A percentile compares a stretch with the other conserved stretches of the same genome.
Evolutionary conservation across 35 echinoderm and acorn worm genomes (phyloP).

Genomic region (Apostichopus californicus): DNA sequence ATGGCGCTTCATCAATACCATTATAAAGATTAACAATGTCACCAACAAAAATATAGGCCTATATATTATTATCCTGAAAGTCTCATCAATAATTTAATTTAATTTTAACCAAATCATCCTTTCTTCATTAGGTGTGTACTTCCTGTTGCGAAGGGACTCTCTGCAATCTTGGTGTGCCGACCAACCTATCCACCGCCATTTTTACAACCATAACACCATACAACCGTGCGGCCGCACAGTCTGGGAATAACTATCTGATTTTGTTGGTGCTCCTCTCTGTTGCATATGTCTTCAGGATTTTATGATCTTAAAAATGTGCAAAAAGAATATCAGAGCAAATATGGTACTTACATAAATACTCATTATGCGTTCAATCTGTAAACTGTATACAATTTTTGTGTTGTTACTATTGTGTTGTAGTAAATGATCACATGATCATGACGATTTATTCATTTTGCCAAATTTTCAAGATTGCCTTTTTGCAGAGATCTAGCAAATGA

Average conservation of each 20-base stretch:
- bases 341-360: not conserved
- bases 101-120: too few species aligned
- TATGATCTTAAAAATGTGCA: not conserved
- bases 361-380: not conserved
- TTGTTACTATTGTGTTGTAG: too few species aligned
- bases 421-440: too few species aligned
- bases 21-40: too few species aligned
- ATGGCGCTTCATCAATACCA: too few species aligned
- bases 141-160: conserved; percentile 84
- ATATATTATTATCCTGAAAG: too few species aligned
- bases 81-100: too few species aligned
- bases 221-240: conserved; percentile 36
- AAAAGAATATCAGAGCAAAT: not conserved
- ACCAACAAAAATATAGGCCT: too few species aligned
- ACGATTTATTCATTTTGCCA: too few species aligned
- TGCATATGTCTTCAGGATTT: conserved; percentile 52
- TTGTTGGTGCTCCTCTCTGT: not conserved
- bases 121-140: conserved; percentile 65
- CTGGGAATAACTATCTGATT: not conserved
- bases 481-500: too few species aligned
- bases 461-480: too few species aligned
- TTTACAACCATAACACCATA: conserved; percentile 80
- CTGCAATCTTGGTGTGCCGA: conserved; percentile 75
- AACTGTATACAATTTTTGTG: not conserved
- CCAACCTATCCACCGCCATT: conserved; percentile 70